These are phyloP conservation scores for Pseudomyrmex gracilis DNA, from an alignment of 1,140 invertebrate genomes.

Conservation along the genomic window DNA sequence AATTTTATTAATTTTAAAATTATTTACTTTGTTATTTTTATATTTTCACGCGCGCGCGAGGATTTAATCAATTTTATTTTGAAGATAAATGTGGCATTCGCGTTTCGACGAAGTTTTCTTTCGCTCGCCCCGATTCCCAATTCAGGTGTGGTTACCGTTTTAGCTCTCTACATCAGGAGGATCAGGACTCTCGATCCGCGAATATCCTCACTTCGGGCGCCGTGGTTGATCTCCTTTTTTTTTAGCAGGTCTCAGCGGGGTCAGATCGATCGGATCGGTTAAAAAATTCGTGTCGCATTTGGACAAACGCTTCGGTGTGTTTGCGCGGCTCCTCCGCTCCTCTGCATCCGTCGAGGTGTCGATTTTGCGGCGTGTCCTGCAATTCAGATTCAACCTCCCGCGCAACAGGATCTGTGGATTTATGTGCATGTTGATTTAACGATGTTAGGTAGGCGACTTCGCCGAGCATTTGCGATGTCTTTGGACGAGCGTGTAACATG, in stretches of 20 bases:
- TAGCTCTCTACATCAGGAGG: not conserved
- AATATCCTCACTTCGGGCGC: not conserved
- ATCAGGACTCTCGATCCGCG: conserved; percentile 40
- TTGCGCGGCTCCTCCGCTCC: not conserved
- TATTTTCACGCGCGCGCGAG: not conserved
- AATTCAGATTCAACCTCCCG: conserved; percentile 67
- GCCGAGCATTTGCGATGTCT: conserved; percentile 16
- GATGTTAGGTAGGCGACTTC: conserved; percentile 21
- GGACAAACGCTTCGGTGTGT: not conserved
- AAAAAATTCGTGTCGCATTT: conserved; percentile 57
- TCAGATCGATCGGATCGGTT: conserved; percentile 47
- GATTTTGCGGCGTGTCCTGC: conserved; percentile 30
- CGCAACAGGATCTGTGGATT: conserved; percentile 68
- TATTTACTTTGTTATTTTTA: not conserved
- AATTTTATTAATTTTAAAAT: not conserved
- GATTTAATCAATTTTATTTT: not conserved
- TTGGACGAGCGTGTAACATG: not conserved
- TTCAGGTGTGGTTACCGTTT: too few relatives aligned
- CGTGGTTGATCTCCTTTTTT: conserved; percentile 61
- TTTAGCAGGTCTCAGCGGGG: conserved; percentile 59
- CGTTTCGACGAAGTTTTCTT: not conserved
- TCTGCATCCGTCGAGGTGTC: not conserved
- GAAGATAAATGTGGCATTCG: not conserved
- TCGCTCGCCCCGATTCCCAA: not conserved
- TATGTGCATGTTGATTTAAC: conserved; percentile 75